Evolutionary conservation across 2,113 vertebrate genomes (phyloP).

Genomic region (Bufo bufo): DNA sequence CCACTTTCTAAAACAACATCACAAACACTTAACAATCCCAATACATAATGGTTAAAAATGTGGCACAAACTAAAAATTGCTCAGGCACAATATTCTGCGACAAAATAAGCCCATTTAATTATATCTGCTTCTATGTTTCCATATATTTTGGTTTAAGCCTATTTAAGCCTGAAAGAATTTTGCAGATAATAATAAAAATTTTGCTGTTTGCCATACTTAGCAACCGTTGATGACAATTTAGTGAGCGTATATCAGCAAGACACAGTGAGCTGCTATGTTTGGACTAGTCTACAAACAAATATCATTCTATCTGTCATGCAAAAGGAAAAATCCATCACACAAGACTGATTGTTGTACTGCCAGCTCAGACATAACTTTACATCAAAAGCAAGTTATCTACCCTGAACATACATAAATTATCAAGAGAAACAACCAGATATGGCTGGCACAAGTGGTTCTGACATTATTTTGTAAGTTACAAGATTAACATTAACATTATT

Average conservation of each 20-base stretch:
- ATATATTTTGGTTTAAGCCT: background rate
- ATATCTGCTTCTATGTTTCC: no score
- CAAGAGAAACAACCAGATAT: background rate
- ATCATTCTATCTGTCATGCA: background rate
- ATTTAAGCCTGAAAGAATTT: background rate
- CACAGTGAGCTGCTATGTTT: background rate
- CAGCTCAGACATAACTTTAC: background rate
- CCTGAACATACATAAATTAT: slow-evolving; percentile 9
- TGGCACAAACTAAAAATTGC: no score
- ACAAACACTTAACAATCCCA: no score
- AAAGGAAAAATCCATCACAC: slow-evolving; percentile 11
- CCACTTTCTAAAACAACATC: no score
- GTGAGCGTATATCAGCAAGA: background rate
- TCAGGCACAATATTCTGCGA: no score
- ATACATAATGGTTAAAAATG: no score
- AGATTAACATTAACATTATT: no score
- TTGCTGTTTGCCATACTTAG: background rate
- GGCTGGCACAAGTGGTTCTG: background rate
- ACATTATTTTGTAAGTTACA: background rate
- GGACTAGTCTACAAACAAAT: background rate
- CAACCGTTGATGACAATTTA: background rate
- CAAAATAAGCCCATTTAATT: no score
- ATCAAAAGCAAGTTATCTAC: slow-evolving; percentile 21
- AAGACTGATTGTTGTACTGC: slow-evolving; percentile 1
- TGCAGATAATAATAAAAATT: background rate